Evolutionary conservation across 2,888 invertebrate genomes (phyloP), one percentile per base, ranked within the genome.

Genomic region (Allophyes oxyacanthae): DNA sequence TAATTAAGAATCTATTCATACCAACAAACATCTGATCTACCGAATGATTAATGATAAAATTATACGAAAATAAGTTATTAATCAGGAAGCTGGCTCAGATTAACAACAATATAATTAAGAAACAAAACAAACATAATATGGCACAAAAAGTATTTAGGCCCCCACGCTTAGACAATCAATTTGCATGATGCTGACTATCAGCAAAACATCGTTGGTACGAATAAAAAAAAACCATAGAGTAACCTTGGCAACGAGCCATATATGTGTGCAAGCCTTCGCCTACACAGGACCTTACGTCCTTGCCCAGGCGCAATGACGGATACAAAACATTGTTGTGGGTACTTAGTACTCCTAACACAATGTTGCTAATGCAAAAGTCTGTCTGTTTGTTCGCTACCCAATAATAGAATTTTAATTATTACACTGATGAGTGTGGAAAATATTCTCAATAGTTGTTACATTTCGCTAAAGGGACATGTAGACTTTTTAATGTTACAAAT

Each of bases 221-320:
- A 72, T 62, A 49, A 66, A 76, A 81, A n/a, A 75, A 78, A 72
- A 55, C 28, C 74, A 77, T 65, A 75, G 61, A 63, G 42, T 38
- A 55, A 85, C 88, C 89, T 89, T 87, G 86, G 68, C 63, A 76
- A 79, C 70, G 26, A 60, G 62, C 85, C 86, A 71, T 83, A 71
- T 83, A 81, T 82, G 77, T 67, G 76, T 71, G 74, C 77, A 82
- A 78, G 72, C 64, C 45, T 75, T 51, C 82, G 72, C 90, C 90
- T 81, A 90, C 89, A 62, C 60, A 6, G 50, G 64, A 72, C 77
- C 77, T 70, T 68, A 55, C 63, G 85, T 81, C 84, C 87, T 85
- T 81, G 81, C 20, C 0, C 11, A 44, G 8, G 26, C 20, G 48
- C 48, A 45, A 45, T 49, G 44, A 45, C 58, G 44, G 70, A 64